Evolutionary conservation across 2,797 vertebrate genomes (phyloP), one percentile per base, ranked within the genome.

Genomic region (Odontamblyopus lacepedii): DNA sequence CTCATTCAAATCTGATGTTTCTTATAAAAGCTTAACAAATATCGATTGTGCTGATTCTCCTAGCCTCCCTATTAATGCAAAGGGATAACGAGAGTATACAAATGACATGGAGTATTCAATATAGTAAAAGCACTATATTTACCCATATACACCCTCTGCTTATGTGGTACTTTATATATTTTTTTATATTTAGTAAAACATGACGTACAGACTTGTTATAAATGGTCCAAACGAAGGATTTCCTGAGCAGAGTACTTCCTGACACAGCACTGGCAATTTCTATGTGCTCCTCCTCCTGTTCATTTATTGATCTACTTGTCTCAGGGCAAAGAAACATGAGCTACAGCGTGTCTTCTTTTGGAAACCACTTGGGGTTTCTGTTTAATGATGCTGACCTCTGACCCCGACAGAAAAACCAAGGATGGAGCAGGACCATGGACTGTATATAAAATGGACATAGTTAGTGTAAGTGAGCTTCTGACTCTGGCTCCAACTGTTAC

Each of bases 351-450:
- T 62, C 67, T 69, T 57, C 2, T 60, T 41, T 41, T 48, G 23
- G 5, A 19, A 32, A 30, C 29, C 12, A 56, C 29, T 18, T 7
- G 18, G 71, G 19, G 67, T 32, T 59, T 29, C 30, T 57, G 53
- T 77, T 32, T 68, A 74, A 73, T 63, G 44, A 67, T 59, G 16
- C 30, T 67, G 71, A 9, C 72, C 69, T 27, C 75, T 75, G 78
- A 76, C 73, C 74, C 41, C 68, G 38, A 61, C 63, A 59, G 44
- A 61, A n/a, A 63, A 50, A 51, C 11, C 53, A 18, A 69, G 63
- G 60, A 65, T 53, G 63, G 11, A 11, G 51, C 69, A 38, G 35
- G 35, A 38, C 9, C 35, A 38, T 9, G 9, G 1, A 9, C 8
- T 9, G 35, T 38, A 38, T 38, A 38, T 38, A 38, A 9, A 38